phyloP scores from a whole-genome alignment of 2,113 vertebrate species.

The Lagopus leucura region DNA sequence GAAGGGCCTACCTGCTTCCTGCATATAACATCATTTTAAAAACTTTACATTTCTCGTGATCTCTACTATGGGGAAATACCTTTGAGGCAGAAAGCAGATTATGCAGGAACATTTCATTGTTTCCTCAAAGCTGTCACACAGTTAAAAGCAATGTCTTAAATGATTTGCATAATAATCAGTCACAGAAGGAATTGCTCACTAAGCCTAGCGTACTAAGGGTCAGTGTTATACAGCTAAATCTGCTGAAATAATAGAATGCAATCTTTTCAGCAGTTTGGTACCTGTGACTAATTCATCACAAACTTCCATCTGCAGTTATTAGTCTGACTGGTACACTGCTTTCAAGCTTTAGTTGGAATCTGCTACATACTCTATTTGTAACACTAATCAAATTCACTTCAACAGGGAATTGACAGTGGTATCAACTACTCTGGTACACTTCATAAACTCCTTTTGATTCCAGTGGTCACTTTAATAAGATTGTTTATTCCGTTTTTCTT shows the following conservation, averaged over 20 bases:
- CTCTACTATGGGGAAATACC: constrained; percentile 30
- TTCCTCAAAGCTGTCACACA: constrained; percentile 10
- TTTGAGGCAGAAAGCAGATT: constrained; percentile 24
- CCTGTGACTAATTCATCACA: not conserved
- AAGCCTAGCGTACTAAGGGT: not conserved
- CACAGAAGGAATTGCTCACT: not conserved
- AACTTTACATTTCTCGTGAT: constrained; percentile 53
- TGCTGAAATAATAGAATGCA: not conserved
- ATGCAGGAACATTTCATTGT: constrained; percentile 10
- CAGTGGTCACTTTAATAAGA: not conserved
- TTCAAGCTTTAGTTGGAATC: not conserved
- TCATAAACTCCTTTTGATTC: not conserved
- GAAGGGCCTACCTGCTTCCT: constrained; percentile 59
- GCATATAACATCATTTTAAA: constrained; percentile 50
- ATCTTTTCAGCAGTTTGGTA: constrained; percentile 15
- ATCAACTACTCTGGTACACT: not conserved
- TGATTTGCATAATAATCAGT: not conserved
- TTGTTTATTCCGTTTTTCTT: not conserved
- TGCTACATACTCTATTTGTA: not conserved
- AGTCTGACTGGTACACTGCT: not conserved
- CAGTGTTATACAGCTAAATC: not conserved
- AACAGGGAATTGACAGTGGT: not conserved
- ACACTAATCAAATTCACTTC: not conserved
- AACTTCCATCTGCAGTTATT: not conserved
- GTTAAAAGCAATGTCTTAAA: constrained; percentile 17